phyloP scores from a whole-genome alignment of 2,888 invertebrate species.

The Apodemia hepburni region DNA sequence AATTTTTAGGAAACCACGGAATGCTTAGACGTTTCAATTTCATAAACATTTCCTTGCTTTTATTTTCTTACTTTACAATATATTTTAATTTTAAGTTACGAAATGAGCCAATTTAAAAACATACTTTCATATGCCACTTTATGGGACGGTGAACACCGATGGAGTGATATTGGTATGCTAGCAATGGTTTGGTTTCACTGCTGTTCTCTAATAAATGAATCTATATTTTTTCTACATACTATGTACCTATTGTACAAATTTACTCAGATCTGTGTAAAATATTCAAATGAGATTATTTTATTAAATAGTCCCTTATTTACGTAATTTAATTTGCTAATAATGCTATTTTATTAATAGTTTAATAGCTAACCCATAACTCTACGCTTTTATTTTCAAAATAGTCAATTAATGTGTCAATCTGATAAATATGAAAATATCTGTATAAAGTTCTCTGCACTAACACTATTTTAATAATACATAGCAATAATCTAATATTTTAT shows the following conservation, averaged over 20 bases:
- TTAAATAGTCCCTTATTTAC: slow-evolving; percentile 28
- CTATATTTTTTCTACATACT: slow-evolving; percentile 79
- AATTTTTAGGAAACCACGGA: no score
- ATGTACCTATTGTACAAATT: slow-evolving; percentile 74
- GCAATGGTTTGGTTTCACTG: slow-evolving; percentile 77
- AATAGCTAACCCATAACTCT: slow-evolving; percentile 21
- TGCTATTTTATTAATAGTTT: slow-evolving; percentile 24
- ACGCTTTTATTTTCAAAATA: slow-evolving; percentile 46
- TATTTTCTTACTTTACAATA: no score
- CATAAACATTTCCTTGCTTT: no score
- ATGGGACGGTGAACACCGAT: no score
- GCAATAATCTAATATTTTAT: slow-evolving; percentile 16
- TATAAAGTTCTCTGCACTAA: slow-evolving; percentile 34
- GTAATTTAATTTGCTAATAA: slow-evolving; percentile 34
- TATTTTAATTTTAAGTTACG: no score
- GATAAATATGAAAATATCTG: slow-evolving; percentile 32
- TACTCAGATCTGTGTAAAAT: slow-evolving; percentile 71
- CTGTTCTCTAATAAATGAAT: slow-evolving; percentile 75
- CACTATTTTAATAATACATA: slow-evolving; percentile 16
- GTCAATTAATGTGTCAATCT: slow-evolving; percentile 75
- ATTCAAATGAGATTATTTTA: slow-evolving; percentile 60
- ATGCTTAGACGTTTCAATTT: no score
- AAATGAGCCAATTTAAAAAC: no score
- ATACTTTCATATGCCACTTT: no score
- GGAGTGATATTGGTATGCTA: slow-evolving; percentile 34